These are phyloP conservation scores for Dexiosoma caninum DNA, from an alignment of 2,888 invertebrate genomes.

Conservation along the genomic window DNA sequence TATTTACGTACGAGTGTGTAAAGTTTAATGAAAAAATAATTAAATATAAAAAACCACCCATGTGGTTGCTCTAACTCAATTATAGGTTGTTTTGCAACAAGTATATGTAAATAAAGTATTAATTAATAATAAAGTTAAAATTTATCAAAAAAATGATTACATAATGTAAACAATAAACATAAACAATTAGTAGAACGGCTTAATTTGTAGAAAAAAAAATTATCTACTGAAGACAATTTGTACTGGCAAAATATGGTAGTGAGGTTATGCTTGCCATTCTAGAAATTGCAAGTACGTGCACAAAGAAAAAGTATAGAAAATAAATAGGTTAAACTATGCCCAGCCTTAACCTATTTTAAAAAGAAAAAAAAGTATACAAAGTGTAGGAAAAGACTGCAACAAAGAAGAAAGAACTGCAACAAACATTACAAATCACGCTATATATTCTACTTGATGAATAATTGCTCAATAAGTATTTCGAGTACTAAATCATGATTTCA, in stretches of 20 bases:
- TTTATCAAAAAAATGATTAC: neutral
- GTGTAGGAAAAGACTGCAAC: conserved; percentile 14
- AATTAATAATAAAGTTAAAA: neutral
- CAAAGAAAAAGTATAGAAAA: conserved; percentile 6
- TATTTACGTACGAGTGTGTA: conserved; percentile 3
- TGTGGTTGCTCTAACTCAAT: conserved; percentile 15
- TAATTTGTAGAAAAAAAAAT: too few species aligned
- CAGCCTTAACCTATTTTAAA: conserved; percentile 61
- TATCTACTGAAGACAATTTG: too few species aligned
- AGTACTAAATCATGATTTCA: too few species aligned
- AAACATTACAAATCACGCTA: neutral
- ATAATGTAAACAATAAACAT: conserved; percentile 20
- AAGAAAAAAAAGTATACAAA: conserved; percentile 9
- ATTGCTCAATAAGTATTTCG: too few species aligned
- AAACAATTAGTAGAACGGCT: too few species aligned
- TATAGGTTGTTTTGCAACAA: conserved; percentile 33
- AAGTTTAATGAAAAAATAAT: neutral
- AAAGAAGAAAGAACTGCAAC: conserved; percentile 43
- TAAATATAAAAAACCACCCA: conserved; percentile 1
- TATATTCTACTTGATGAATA: too few species aligned
- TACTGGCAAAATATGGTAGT: neutral
- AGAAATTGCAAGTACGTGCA: conserved; percentile 32
- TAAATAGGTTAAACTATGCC: conserved; percentile 57
- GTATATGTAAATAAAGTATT: neutral
- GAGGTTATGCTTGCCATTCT: conserved; percentile 38